Evolutionary conservation across 2,888 invertebrate species (phyloP), one percentile per base, ranked within the genome.

Genomic region (Troilus luridus): DNA sequence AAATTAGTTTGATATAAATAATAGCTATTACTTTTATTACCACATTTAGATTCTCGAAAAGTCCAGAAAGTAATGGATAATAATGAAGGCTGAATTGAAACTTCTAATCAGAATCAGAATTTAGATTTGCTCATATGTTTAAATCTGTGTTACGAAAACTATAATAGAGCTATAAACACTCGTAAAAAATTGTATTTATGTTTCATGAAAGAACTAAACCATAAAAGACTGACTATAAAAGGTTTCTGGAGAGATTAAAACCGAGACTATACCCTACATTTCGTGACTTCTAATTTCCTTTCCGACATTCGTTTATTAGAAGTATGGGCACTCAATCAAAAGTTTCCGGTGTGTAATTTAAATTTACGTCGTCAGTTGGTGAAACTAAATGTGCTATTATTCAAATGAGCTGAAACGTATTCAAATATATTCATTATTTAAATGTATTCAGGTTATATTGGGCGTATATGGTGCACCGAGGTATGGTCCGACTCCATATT

Each of bases 381-480:
- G 90, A 90, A 90, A 90, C 90, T 90, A 90, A 90, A 90, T 90
- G 90, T 77, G 64, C 90, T 90, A 90, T 90, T 90, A 90, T 90
- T 77, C 90, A 90, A 72, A 90, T 90, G 90, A 90, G 77, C 27
- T 72, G 62, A 58, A 67, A 72, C 58, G 90, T 77, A 90, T 90
- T 90, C 90, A 90, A 90, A 90, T 90, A 90, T 90, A 90, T 90
- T 90, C 90, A 90, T 90, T 90, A 90, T 90, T 90, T 90, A 90
- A 90, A 90, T 90, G 90, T 90, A 90, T 90, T 90, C 90, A 77
- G 59, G 90, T 90, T 90, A 67, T 90, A 90, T 90, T 77, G 90
- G 90, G n/a, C 90, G 90, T 72, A 58, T 72, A 72, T 90, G 72
- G 64, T 81, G 85, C 58, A 72, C 72, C n/a, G 56, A 72, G 62